Evolutionary conservation across 1,140 invertebrate species (phyloP).

Genomic region (Calliopsis andreniformis): DNA sequence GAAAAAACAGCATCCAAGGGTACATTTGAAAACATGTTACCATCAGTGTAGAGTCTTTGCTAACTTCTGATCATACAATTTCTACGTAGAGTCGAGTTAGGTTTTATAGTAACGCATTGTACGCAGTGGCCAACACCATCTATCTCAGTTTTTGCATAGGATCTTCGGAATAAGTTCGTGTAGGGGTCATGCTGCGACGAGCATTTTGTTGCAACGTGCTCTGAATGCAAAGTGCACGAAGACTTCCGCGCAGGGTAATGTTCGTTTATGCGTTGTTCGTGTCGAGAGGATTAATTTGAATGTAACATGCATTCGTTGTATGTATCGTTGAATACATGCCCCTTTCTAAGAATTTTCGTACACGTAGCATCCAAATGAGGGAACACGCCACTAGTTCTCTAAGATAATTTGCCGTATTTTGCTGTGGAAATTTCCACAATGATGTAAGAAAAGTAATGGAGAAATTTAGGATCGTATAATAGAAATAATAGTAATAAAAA

Average conservation of each 20-base stretch:
- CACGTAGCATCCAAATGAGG: not conserved
- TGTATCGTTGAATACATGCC: not conserved
- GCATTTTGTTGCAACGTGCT: not conserved
- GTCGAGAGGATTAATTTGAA: not conserved
- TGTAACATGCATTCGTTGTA: not conserved
- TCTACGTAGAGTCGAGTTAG: constrained; percentile 14
- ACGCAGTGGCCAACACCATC: not conserved
- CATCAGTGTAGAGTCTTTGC: constrained; percentile 54
- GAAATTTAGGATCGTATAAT: too few relatives aligned
- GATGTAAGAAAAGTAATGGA: too few relatives aligned
- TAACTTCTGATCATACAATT: constrained; percentile 54
- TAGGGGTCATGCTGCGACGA: not conserved
- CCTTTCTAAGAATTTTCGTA: not conserved
- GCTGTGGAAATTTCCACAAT: too few relatives aligned
- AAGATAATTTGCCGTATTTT: too few relatives aligned
- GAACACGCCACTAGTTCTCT: too few relatives aligned
- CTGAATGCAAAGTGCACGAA: not conserved
- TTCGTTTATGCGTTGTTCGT: not conserved
- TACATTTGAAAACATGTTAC: constrained; percentile 59
- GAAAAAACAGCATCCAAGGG: constrained; percentile 49
- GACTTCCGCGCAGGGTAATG: not conserved
- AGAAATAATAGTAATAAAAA: too few relatives aligned
- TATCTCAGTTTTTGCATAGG: not conserved
- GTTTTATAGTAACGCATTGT: not conserved
- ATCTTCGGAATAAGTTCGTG: not conserved